A percentile compares a stretch with the other conserved stretches of the same genome.
Evolutionary conservation across 2,113 vertebrate species (phyloP).

Genomic region (Columba janthina): DNA sequence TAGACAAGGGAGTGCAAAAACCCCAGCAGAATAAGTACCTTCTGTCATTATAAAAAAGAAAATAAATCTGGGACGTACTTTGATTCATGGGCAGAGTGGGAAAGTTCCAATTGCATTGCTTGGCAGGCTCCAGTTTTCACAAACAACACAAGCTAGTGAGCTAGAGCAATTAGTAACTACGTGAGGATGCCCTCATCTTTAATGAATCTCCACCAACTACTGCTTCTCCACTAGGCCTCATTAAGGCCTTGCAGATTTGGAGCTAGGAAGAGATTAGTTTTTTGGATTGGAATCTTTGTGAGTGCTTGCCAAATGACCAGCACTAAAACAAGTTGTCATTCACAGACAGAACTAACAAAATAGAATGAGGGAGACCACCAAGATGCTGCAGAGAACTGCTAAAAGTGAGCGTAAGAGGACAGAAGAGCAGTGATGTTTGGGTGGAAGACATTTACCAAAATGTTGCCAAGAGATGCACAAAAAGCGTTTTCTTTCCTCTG

Average conservation of each 20-base stretch:
- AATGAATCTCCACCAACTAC: conserved; percentile 18
- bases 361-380: not conserved
- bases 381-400: not conserved
- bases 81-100: not conserved
- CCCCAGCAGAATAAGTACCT: not conserved
- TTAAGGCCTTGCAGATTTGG: not conserved
- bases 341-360: not conserved
- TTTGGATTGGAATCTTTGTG: not conserved
- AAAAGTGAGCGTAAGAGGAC: not conserved
- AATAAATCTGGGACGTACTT: not conserved
- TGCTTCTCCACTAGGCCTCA: conserved; percentile 5
- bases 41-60: not conserved
- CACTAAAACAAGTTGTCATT: not conserved
- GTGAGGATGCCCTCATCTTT: not conserved
- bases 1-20: not conserved
- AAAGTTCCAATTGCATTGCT: not conserved
- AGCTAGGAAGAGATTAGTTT: not conserved
- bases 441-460: not conserved
- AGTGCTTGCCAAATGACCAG: not conserved
- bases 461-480: not conserved
- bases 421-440: not conserved
- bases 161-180: conserved; percentile 26
- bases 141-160: not conserved
- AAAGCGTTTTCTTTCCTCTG: not conserved
- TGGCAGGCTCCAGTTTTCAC: conserved; percentile 13